Conservation (phyloP, 2,797 vertebrate genomes). For the Toxotes lorentzi region DNA sequence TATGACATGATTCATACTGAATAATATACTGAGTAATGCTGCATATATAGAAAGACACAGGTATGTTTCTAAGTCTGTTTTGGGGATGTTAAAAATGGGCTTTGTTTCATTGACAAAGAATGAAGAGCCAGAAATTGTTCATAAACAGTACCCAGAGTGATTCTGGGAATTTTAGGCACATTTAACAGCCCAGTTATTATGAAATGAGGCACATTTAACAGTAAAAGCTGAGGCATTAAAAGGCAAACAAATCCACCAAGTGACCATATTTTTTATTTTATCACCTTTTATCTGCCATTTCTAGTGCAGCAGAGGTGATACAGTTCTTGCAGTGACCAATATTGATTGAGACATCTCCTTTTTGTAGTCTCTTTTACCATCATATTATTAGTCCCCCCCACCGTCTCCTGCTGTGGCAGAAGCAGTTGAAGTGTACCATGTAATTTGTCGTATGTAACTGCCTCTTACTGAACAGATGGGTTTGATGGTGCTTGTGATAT, state of each 20-base stretch:
- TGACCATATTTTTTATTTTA: background rate
- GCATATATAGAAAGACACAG: too few species aligned
- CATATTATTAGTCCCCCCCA: constrained; percentile 17
- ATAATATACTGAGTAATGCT: too few species aligned
- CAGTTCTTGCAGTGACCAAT: background rate
- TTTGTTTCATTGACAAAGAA: background rate
- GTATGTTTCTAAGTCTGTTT: background rate
- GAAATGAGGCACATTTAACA: constrained; percentile 1
- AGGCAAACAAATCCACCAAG: background rate
- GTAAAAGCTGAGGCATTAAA: background rate
- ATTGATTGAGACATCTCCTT: constrained; percentile 23
- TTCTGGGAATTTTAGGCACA: background rate
- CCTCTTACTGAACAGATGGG: constrained; percentile 69
- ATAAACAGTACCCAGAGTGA: background rate
- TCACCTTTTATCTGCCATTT: background rate
- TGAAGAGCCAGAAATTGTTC: background rate
- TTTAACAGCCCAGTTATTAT: constrained; percentile 15
- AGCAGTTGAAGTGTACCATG: constrained; percentile 25
- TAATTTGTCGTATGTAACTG: constrained; percentile 64
- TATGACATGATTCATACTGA: too few species aligned
- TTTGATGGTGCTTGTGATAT: constrained; percentile 73
- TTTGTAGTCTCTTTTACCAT: constrained; percentile 22
- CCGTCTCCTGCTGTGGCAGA: constrained; percentile 12
- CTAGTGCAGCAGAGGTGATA: background rate
- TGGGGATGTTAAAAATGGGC: background rate